A percentile compares a stretch with the other conserved stretches of the same genome.
These are phyloP conservation scores for Grammatotria lemairii DNA, from an alignment of 2,113 vertebrate genomes.

Conservation along the genomic window DNA sequence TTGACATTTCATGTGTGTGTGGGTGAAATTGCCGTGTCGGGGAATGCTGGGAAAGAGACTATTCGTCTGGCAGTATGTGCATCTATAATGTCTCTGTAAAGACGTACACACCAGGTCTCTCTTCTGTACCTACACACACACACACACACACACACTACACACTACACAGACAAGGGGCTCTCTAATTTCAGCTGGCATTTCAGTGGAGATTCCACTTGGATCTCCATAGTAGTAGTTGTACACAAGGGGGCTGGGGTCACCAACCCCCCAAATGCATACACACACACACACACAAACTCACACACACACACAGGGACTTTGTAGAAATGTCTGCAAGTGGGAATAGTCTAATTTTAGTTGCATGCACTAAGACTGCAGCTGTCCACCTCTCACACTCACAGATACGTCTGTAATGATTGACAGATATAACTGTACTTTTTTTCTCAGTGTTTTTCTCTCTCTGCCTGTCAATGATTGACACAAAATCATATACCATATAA, in stretches of 20 bases:
- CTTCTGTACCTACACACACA: not conserved
- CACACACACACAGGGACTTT: slow-evolving; percentile 1
- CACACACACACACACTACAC: not conserved
- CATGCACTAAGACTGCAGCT: slow-evolving; percentile 51
- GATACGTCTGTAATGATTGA: slow-evolving; percentile 53
- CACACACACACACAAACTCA: not conserved
- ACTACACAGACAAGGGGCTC: slow-evolving; percentile 40
- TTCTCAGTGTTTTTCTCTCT: not conserved
- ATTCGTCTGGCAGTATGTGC: slow-evolving; percentile 24
- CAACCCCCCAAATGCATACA: slow-evolving; percentile 2
- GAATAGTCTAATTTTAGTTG: slow-evolving; percentile 62
- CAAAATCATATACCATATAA: not conserved
- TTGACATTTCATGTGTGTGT: slow-evolving; percentile 10
- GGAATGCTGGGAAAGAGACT: slow-evolving; percentile 34
- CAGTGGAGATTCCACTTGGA: slow-evolving; percentile 54
- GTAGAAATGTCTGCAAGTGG: slow-evolving; percentile 45
- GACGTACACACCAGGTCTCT: not conserved
- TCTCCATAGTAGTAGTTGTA: slow-evolving; percentile 54
- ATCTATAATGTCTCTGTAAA: slow-evolving; percentile 35
- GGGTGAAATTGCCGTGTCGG: not conserved
- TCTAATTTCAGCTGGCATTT: slow-evolving; percentile 68
- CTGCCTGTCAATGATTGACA: slow-evolving; percentile 32
- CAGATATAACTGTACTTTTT: slow-evolving; percentile 27
- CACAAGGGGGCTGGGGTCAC: slow-evolving; percentile 32
- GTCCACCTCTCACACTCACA: slow-evolving; percentile 36